These are phyloP conservation scores for Dasysyrphus tricinctus DNA, from an alignment of 2,888 invertebrate species.

Conservation along the genomic window DNA sequence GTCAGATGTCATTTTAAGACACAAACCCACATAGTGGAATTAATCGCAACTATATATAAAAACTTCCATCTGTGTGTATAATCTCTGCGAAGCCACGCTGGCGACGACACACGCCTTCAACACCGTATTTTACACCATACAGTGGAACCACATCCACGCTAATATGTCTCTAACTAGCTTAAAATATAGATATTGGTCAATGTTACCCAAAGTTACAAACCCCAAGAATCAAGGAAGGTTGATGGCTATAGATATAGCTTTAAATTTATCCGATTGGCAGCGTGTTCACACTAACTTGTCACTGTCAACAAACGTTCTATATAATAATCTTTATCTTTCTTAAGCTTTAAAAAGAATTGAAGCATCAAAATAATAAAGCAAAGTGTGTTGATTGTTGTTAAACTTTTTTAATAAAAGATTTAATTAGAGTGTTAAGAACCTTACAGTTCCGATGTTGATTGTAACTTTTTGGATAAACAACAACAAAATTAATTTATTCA, in stretches of 20 bases:
- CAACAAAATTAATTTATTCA: slow-evolving; percentile 38
- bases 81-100: slow-evolving; percentile 13
- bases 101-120: not conserved
- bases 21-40: slow-evolving; percentile 56
- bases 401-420: slow-evolving; percentile 29
- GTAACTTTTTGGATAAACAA: not conserved
- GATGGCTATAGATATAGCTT: not conserved
- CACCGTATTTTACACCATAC: not conserved
- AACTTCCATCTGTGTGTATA: slow-evolving; percentile 19
- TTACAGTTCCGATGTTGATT: not conserved
- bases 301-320: slow-evolving; percentile 19
- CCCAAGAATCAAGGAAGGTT: slow-evolving; percentile 13
- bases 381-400: slow-evolving; percentile 21
- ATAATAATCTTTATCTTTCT: too few species aligned
- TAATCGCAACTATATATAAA: slow-evolving; percentile 54
- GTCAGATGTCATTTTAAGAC: slow-evolving; percentile 57
- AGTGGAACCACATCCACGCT: not conserved
- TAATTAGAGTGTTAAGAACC: slow-evolving; percentile 11
- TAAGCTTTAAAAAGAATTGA: not conserved
- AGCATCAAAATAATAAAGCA: not conserved
- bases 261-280: not conserved
- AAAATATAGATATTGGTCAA: not conserved
- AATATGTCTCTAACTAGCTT: not conserved
- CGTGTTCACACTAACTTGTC: slow-evolving; percentile 14
- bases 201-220: not conserved